A percentile compares a stretch with the other conserved stretches of the same genome.
Evolutionary conservation across 2,888 invertebrate genomes (phyloP).

Genomic region (Sepioteuthis lessoniana): DNA sequence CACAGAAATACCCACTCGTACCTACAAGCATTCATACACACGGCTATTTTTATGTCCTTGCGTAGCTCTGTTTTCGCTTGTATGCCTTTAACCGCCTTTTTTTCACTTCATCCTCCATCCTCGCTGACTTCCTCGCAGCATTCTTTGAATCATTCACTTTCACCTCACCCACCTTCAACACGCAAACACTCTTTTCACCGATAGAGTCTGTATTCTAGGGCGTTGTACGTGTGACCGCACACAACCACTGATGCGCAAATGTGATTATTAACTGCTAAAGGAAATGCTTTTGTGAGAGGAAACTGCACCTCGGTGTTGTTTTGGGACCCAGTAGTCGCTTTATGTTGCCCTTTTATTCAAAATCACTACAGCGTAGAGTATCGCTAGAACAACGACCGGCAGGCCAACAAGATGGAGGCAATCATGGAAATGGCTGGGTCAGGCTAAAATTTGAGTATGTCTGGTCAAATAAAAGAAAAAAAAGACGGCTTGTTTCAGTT

Average conservation of each 20-base stretch:
- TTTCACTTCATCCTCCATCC: not conserved
- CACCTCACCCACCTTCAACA: not conserved
- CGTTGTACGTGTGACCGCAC: slow-evolving; percentile 7
- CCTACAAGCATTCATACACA: not conserved
- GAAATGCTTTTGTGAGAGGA: not conserved
- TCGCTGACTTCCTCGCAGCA: not conserved
- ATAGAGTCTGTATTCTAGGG: not conserved
- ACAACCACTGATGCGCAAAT: not conserved
- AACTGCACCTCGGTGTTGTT: not conserved
- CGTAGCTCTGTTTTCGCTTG: not conserved
- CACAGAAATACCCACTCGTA: not conserved
- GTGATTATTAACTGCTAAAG: slow-evolving; percentile 6
- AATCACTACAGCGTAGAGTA: not conserved
- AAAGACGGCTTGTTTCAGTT: not conserved
- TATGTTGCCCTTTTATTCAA: not conserved
- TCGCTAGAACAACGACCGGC: not conserved
- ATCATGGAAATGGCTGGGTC: not conserved
- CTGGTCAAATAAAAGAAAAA: not conserved
- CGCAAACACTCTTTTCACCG: not conserved
- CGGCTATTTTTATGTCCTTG: not conserved
- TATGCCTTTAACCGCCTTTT: not conserved
- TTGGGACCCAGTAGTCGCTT: not conserved
- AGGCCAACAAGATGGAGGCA: not conserved
- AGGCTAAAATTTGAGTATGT: not conserved
- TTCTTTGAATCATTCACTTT: not conserved